phyloP scores from a whole-genome alignment of 2,113 vertebrate species.

The Anthoscopus minutus region DNA sequence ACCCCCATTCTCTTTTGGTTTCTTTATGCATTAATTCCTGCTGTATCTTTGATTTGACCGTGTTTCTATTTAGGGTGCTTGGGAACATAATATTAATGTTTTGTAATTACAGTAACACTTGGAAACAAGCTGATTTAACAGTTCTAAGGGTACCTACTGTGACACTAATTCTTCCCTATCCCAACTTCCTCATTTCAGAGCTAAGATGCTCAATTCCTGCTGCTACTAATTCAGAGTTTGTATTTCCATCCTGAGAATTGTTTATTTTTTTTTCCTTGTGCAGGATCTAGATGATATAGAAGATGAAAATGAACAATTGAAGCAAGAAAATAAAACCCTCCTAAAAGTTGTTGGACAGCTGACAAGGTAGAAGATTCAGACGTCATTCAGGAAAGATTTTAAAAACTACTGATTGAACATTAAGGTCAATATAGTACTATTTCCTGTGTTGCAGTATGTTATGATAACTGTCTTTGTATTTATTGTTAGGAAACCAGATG shows the following conservation, averaged over 20 bases:
- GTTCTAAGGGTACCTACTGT: neutral
- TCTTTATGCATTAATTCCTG: neutral
- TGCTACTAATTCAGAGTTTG: neutral
- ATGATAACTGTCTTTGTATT: slow-evolving; percentile 75
- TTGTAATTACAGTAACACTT: neutral
- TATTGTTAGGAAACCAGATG: slow-evolving; percentile 73
- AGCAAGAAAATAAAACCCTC: slow-evolving; percentile 99
- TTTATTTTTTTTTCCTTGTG: neutral
- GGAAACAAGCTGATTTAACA: neutral
- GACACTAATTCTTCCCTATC: neutral
- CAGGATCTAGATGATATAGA: slow-evolving; percentile 98
- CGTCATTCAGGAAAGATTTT: slow-evolving; percentile 47
- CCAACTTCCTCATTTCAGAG: neutral
- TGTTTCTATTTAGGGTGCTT: neutral
- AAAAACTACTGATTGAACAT: slow-evolving; percentile 79
- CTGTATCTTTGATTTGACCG: neutral
- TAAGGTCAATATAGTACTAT: slow-evolving; percentile 61
- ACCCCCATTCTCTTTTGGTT: neutral
- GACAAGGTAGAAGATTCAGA: slow-evolving; percentile 88
- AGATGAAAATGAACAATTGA: slow-evolving; percentile 97
- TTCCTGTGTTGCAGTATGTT: slow-evolving; percentile 67
- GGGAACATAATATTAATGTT: neutral
- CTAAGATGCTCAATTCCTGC: neutral
- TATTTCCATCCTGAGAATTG: neutral
- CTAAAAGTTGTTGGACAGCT: slow-evolving; percentile 98